Conservation (phyloP, 2,888 invertebrate genomes). For the Magallana nippona region DNA sequence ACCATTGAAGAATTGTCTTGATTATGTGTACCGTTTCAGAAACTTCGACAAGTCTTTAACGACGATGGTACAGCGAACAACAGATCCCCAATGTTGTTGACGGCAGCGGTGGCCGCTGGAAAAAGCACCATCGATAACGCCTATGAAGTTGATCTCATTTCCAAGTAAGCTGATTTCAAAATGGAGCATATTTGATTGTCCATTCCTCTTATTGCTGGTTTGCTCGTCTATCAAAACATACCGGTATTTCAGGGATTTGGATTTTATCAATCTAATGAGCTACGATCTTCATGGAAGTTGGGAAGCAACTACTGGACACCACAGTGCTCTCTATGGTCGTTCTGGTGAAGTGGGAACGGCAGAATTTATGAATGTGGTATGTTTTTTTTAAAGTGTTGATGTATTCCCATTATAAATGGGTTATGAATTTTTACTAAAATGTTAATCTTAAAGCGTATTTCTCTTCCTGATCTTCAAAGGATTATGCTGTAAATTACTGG, state of each 20-base stretch:
- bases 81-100: conserved; percentile 7
- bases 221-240: neutral
- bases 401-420: no score
- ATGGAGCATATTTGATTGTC: neutral
- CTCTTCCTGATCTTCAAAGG: conserved; percentile 27
- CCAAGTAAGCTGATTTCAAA: neutral
- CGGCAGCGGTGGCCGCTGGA: conserved; percentile 39
- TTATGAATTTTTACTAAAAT: no score
- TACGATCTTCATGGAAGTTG: conserved; percentile 76
- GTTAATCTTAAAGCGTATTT: no score
- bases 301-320: conserved; percentile 72
- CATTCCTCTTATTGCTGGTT: neutral
- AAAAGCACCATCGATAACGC: conserved; percentile 19
- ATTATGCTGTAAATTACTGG: conserved; percentile 45
- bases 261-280: conserved; percentile 72
- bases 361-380: conserved; percentile 54
- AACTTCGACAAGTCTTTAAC: conserved; percentile 25
- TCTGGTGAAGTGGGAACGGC: conserved; percentile 51
- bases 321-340: conserved; percentile 70
- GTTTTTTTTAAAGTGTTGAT: neutral
- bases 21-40: neutral
- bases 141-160: conserved; percentile 33
- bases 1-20: neutral
- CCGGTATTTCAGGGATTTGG: conserved; percentile 59
- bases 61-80: neutral